These are phyloP conservation scores for Cromileptes altivelis DNA, from an alignment of 2,113 vertebrate species.

Conservation along the genomic window DNA sequence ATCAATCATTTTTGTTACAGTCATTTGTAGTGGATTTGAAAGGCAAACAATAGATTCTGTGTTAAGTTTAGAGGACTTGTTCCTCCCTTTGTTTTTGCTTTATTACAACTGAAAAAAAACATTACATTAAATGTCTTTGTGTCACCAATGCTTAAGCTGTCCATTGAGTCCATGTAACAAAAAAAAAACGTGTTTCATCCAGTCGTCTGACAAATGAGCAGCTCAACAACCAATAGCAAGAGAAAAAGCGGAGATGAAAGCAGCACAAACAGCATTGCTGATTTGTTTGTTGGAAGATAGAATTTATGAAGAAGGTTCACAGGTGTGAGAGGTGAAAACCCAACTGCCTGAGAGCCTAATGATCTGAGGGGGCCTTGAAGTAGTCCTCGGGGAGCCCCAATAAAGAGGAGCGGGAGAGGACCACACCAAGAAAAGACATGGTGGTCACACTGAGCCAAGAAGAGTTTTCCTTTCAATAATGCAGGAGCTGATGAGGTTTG, in stretches of 20 bases:
- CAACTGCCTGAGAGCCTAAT: conserved; percentile 62
- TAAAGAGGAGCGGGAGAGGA: conserved; percentile 52
- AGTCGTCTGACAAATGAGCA: conserved; percentile 40
- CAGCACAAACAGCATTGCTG: conserved; percentile 71
- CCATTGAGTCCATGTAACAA: background rate
- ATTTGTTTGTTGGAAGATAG: conserved; percentile 59
- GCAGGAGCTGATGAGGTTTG: conserved; percentile 59
- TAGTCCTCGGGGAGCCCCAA: conserved; percentile 63
- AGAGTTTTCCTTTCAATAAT: conserved; percentile 60
- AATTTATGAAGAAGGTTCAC: conserved; percentile 69
- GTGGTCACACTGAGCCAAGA: conserved; percentile 45
- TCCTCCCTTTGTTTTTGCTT: too few relatives aligned
- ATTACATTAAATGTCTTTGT: background rate
- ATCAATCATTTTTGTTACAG: too few relatives aligned
- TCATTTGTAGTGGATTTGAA: too few relatives aligned
- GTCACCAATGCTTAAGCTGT: background rate
- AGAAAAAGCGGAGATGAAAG: conserved; percentile 39
- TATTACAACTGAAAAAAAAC: too few relatives aligned
- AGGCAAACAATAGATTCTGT: too few relatives aligned
- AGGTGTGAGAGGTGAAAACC: conserved; percentile 76
- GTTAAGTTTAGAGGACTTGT: too few relatives aligned
- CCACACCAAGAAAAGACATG: conserved; percentile 57
- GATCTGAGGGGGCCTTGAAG: conserved; percentile 79
- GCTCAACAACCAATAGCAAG: conserved; percentile 5
- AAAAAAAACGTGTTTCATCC: background rate